A percentile compares a stretch with the other conserved stretches of the same genome.
Evolutionary conservation across 2,888 invertebrate genomes (phyloP).

Genomic region (Pyrgus malvae): DNA sequence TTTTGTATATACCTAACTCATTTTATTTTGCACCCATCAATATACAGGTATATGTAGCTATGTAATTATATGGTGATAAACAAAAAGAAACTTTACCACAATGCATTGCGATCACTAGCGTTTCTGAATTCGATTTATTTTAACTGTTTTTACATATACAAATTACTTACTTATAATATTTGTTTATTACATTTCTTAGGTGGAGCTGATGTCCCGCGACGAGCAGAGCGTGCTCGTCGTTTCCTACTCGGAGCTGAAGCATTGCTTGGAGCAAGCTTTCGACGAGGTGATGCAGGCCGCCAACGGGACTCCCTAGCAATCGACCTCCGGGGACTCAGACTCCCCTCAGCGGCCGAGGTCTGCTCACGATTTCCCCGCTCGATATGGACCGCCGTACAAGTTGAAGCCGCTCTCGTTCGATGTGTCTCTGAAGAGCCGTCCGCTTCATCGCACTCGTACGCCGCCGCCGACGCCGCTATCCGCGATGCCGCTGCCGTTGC

Average conservation of each 20-base stretch:
- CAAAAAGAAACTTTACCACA: too few relatives aligned
- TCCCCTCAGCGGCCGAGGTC: neutral
- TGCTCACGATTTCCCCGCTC: neutral
- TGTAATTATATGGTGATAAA: too few relatives aligned
- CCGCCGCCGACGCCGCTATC: neutral
- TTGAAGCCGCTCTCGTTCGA: constrained; percentile 1
- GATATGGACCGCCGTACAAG: neutral
- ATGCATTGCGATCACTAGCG: too few relatives aligned
- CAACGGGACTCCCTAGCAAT: constrained; percentile 28
- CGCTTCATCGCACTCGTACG: neutral
- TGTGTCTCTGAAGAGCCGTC: neutral
- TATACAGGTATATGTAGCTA: too few relatives aligned
- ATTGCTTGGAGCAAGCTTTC: constrained; percentile 96
- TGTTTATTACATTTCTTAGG: constrained; percentile 76
- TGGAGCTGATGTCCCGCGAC: constrained; percentile 97
- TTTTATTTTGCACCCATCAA: too few relatives aligned
- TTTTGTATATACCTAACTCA: too few relatives aligned
- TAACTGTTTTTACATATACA: too few relatives aligned
- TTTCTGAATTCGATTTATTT: too few relatives aligned
- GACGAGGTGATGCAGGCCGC: constrained; percentile 86
- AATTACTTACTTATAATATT: too few relatives aligned
- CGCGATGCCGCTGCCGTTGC: neutral
- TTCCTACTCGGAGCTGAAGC: constrained; percentile 96
- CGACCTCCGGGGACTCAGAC: constrained; percentile 5
- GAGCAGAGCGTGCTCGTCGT: constrained; percentile 98